These are phyloP conservation scores for Apamea anceps DNA, from an alignment of 2,888 invertebrate genomes.

Conservation along the genomic window DNA sequence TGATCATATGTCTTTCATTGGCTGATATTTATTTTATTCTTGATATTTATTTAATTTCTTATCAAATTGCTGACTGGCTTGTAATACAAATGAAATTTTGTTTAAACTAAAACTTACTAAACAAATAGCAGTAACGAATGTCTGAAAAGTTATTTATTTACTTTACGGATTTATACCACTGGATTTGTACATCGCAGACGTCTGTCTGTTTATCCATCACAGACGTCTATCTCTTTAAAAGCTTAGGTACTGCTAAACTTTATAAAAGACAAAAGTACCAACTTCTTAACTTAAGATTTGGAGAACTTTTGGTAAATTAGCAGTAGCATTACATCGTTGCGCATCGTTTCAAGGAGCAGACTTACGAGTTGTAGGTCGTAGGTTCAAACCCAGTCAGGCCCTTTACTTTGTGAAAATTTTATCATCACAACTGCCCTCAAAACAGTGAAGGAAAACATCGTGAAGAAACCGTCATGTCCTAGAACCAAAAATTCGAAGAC, in stretches of 20 bases:
- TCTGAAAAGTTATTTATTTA: constrained; percentile 12
- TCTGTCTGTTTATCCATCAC: constrained; percentile 13
- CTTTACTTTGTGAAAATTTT: no score
- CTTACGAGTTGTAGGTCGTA: no score
- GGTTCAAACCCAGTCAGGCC: no score
- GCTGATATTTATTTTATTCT: constrained; percentile 5
- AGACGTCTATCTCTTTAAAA: constrained; percentile 19
- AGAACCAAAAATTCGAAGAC: no score
- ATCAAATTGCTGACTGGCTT: background rate
- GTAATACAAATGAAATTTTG: background rate
- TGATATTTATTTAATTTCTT: background rate
- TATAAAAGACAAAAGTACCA: background rate
- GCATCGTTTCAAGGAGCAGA: no score
- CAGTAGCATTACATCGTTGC: background rate
- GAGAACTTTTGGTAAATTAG: background rate
- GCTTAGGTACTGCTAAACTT: background rate
- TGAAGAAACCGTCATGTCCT: no score
- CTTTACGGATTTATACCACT: constrained; percentile 3
- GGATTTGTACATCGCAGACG: background rate
- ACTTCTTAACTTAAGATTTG: background rate
- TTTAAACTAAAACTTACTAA: background rate
- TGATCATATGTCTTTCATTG: background rate
- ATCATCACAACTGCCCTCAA: no score
- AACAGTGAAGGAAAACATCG: no score
- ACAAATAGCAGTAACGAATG: constrained; percentile 8